phyloP scores from a whole-genome alignment of 2,113 vertebrate genomes.

The Microtus pennsylvanicus region DNA sequence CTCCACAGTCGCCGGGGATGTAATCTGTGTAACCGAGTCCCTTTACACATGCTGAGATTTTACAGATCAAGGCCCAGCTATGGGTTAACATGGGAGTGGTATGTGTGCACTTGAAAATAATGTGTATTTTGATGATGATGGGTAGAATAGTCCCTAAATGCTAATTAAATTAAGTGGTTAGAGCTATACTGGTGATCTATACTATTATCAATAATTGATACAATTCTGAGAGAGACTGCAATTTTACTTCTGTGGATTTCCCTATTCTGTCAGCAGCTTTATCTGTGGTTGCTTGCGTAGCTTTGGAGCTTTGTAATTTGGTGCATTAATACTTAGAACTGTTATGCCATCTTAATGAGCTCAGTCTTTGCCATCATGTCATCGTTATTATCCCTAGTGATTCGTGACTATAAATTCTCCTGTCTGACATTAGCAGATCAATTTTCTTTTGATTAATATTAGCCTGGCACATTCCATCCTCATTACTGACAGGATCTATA shows the following conservation, averaged over 20 bases:
- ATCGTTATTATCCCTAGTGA: neutral
- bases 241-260: neutral
- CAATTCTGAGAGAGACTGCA: neutral
- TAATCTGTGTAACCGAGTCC: neutral
- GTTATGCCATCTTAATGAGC: neutral
- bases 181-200: neutral
- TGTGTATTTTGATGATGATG: neutral
- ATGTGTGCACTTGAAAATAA: neutral
- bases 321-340: constrained; percentile 9
- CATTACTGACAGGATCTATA: constrained; percentile 23
- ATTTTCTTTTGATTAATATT: constrained; percentile 29
- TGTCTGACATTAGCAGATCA: neutral
- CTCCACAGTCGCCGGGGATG: neutral
- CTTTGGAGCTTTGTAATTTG: neutral
- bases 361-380: neutral
- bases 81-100: neutral
- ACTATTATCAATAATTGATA: neutral
- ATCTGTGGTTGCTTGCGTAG: neutral
- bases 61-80: neutral
- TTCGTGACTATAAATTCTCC: constrained; percentile 5
- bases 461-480: neutral
- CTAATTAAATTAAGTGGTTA: constrained; percentile 24
- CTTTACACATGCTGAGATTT: neutral
- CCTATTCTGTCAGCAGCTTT: neutral
- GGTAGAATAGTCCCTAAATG: neutral